A percentile compares a stretch with the other conserved stretches of the same genome.
These are phyloP conservation scores for Aphaenogaster ashmeadi DNA, from an alignment of 1,140 invertebrate species.

Conservation along the genomic window DNA sequence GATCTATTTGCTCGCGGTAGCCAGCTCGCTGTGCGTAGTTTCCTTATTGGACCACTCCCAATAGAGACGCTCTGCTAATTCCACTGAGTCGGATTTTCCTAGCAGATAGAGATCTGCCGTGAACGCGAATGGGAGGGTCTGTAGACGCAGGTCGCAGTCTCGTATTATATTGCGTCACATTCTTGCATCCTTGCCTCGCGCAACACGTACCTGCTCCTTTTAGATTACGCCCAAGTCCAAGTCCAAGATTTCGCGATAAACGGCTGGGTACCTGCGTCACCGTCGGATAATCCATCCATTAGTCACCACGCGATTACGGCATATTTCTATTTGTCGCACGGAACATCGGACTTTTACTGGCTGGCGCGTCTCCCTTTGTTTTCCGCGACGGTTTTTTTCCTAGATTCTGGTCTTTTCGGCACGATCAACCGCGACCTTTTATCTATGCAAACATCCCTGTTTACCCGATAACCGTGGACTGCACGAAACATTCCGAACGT, in stretches of 20 bases:
- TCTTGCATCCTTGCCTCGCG: constrained; percentile 33
- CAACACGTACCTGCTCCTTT: constrained; percentile 15
- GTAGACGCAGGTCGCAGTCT: constrained; percentile 31
- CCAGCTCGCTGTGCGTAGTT: background rate
- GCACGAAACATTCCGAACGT: constrained; percentile 22
- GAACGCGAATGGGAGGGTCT: constrained; percentile 41
- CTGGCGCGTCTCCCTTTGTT: background rate
- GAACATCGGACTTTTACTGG: background rate
- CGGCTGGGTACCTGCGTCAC: background rate
- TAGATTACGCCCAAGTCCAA: constrained; percentile 27
- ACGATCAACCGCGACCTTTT: constrained; percentile 44
- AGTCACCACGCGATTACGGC: background rate
- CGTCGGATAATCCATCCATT: background rate
- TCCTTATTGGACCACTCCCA: constrained; percentile 13
- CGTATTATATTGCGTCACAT: constrained; percentile 66
- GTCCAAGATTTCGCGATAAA: constrained; percentile 22
- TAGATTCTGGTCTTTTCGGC: constrained; percentile 25
- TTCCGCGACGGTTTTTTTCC: background rate
- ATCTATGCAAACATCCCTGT: constrained; percentile 68
- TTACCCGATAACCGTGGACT: constrained; percentile 67
- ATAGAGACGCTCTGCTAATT: constrained; percentile 65
- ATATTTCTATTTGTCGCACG: constrained; percentile 9
- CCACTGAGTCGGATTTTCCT: constrained; percentile 35
- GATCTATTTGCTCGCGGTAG: constrained; percentile 8
- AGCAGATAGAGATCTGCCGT: constrained; percentile 61